Base-by-base conservation (phyloP, 2,888 invertebrate species). In the Drosophila infuscata region DNA sequence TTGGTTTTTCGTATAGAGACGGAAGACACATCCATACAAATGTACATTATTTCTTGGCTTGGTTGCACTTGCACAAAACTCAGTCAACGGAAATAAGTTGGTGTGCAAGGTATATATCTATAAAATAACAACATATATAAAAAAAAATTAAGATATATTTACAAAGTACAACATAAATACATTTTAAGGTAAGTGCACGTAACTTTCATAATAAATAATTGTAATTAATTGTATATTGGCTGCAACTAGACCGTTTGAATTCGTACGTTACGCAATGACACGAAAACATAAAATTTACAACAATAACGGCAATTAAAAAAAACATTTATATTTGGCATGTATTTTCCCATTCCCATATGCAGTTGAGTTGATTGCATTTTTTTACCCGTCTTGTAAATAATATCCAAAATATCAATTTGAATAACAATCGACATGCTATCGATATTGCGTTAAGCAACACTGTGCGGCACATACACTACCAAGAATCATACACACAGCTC, bases 11-110 rank as follows among this genome's bases (percentile, higher is more conserved):
- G 59, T 69, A 70, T n/a, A 74, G 76, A 74, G 76, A 72, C 82
- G 81, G 81, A 81, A 81, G 82, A 62, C 73, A 61, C 36, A 64
- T 46, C 46, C 25, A 46, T 15, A 8, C 46, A 25, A 46, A 46
- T 25, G 25, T 17, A 25, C 53, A 53, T 30, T 43, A 20, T 60
- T 51, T 74, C 38, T 74, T 56, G 57, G 74, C 60, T 73, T 66
- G 48, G 74, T 46, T 74, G 73, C 73, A 66, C 73, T 60, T 61
- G 64, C 60, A 46, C 75, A 74, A 89, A 89, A 87, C 71, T 87
- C 87, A 87, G 88, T 85, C 90, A 87, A 88, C 86, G 90, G 90
- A 87, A 87, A 90, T 87, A 81, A 69, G 72, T 64, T 79, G 20
- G 46, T 72, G 46, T 49, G 68, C 68, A 61, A 64, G 43, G 51